These are phyloP conservation scores for Luffia ferchaultella DNA, from an alignment of 2,888 invertebrate species.

Conservation along the genomic window DNA sequence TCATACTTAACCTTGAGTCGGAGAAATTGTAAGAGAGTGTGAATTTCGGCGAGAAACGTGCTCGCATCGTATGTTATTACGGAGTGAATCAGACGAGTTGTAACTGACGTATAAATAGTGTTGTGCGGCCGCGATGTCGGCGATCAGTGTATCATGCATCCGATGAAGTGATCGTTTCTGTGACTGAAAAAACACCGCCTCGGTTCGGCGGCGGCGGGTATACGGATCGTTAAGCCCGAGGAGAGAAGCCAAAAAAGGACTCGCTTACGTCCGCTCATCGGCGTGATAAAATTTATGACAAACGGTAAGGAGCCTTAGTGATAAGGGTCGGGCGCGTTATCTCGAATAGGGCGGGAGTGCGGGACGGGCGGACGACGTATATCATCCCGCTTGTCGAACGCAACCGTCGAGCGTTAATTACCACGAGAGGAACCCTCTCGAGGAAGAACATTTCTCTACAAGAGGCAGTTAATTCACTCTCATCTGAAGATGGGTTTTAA, in stretches of 20 bases:
- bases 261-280: conserved; percentile 49
- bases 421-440: conserved; percentile 12
- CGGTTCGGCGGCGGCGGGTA: conserved; percentile 42
- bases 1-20: too few relatives aligned
- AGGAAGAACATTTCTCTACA: conserved; percentile 17
- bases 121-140: too few relatives aligned
- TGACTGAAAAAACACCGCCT: conserved; percentile 37
- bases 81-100: neutral
- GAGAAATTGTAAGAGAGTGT: too few relatives aligned
- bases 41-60: too few relatives aligned
- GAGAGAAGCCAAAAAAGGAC: conserved; percentile 42
- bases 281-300: conserved; percentile 61
- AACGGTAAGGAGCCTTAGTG: conserved; percentile 58
- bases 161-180: conserved; percentile 44
- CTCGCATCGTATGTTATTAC: too few relatives aligned
- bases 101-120: too few relatives aligned
- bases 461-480: conserved; percentile 12
- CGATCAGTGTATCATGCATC: conserved; percentile 1
- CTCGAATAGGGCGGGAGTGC: conserved; percentile 26
- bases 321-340: conserved; percentile 52
- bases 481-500: neutral
- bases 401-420: conserved; percentile 26
- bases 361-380: conserved; percentile 19
- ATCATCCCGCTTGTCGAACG: conserved; percentile 24
- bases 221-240: conserved; percentile 60